Conservation (phyloP, 1,140 invertebrate species). For the Drosophila albomicans region DNA sequence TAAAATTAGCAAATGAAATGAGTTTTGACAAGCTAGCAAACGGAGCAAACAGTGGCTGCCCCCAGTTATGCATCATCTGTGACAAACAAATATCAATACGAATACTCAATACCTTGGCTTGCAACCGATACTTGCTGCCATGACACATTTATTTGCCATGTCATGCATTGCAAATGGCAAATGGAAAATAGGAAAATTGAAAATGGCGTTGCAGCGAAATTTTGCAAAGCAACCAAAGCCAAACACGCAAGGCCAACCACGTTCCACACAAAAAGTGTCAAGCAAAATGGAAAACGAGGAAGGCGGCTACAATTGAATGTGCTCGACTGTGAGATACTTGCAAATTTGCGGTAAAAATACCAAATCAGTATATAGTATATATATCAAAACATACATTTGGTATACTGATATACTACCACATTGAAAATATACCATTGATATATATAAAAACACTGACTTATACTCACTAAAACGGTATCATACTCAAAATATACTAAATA, state of each 20-base stretch:
- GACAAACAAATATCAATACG: constrained; percentile 36
- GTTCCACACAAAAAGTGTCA: constrained; percentile 1
- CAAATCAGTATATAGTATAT: too few species aligned
- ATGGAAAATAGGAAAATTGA: constrained; percentile 39
- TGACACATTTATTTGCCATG: constrained; percentile 68
- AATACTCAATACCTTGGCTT: constrained; percentile 19
- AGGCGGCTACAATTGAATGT: too few species aligned
- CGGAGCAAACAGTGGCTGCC: constrained; percentile 25
- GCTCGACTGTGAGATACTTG: too few species aligned
- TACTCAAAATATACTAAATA: too few species aligned
- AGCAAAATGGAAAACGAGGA: too few species aligned
- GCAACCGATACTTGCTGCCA: constrained; percentile 45
- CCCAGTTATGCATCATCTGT: constrained; percentile 48
- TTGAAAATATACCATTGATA: too few species aligned
- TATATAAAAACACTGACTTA: too few species aligned
- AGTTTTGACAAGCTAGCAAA: constrained; percentile 26
- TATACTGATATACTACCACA: too few species aligned
- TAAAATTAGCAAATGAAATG: constrained; percentile 71
- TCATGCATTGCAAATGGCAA: constrained; percentile 51
- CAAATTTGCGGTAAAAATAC: too few species aligned
- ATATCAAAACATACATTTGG: too few species aligned
- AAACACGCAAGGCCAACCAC: constrained; percentile 20
- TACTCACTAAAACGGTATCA: too few species aligned
- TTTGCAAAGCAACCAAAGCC: constrained; percentile 9
- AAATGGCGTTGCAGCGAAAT: constrained; percentile 42